Evolutionary conservation across 2,113 vertebrate genomes (phyloP).

Genomic region (Panthera tigris): DNA sequence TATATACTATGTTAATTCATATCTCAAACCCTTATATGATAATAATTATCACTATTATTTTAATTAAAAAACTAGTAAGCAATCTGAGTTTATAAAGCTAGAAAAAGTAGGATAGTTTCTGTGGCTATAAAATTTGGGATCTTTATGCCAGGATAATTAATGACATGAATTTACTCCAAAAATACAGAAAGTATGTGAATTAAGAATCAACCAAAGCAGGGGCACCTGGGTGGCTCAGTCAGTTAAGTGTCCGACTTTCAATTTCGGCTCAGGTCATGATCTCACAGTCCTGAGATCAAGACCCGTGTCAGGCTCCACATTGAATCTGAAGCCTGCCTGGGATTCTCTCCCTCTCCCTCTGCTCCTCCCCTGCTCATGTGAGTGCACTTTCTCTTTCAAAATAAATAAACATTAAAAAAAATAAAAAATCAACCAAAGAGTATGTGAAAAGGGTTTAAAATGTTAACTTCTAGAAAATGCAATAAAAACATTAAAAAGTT

Average conservation of each 20-base stretch:
- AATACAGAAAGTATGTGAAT: not conserved
- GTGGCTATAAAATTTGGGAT: not conserved
- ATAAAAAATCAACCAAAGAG: not conserved
- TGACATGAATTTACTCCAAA: not conserved
- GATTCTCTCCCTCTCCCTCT: too few relatives aligned
- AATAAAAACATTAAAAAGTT: not conserved
- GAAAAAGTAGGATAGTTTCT: not conserved
- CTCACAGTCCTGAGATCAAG: too few relatives aligned
- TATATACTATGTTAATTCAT: not conserved
- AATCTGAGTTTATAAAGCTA: slow-evolving; percentile 39
- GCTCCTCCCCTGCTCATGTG: too few relatives aligned
- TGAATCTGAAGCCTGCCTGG: too few relatives aligned
- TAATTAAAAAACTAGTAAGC: not conserved
- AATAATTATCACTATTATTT: not conserved
- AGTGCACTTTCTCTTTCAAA: too few relatives aligned
- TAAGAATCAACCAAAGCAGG: not conserved
- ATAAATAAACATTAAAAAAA: not conserved
- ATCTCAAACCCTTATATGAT: not conserved
- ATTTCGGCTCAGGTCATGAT: too few relatives aligned
- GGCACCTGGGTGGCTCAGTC: too few relatives aligned
- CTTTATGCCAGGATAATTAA: not conserved
- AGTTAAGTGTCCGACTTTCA: too few relatives aligned
- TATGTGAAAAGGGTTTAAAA: not conserved
- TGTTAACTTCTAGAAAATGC: not conserved
- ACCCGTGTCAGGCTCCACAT: too few relatives aligned